phyloP scores from a whole-genome alignment of 2,113 vertebrate genomes.

The Sinocyclocheilus anophthalmus region DNA sequence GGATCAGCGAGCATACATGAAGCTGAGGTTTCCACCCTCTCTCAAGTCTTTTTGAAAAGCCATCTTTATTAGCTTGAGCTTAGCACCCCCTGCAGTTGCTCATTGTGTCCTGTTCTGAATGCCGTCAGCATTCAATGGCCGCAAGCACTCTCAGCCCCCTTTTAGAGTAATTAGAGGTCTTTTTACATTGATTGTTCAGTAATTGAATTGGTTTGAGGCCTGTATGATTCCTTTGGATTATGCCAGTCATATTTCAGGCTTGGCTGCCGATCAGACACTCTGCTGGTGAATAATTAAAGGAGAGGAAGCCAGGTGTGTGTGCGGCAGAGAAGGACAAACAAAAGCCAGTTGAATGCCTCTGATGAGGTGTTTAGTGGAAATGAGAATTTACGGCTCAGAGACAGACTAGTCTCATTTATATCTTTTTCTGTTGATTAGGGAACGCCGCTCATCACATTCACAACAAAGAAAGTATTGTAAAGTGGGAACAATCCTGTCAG shows the following conservation, averaged over 20 bases:
- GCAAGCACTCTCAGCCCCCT: constrained; percentile 69
- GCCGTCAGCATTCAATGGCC: constrained; percentile 51
- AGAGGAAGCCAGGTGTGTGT: constrained; percentile 74
- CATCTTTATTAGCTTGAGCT: constrained; percentile 75
- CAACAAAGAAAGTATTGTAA: constrained; percentile 64
- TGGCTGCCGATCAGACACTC: constrained; percentile 76
- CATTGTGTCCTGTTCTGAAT: constrained; percentile 67
- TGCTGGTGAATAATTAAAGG: constrained; percentile 78
- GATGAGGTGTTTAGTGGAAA: constrained; percentile 80
- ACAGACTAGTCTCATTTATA: constrained; percentile 71
- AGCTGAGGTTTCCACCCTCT: constrained; percentile 2
- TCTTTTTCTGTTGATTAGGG: constrained; percentile 71
- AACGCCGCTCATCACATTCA: constrained; percentile 66
- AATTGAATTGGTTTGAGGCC: constrained; percentile 80
- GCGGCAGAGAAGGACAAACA: constrained; percentile 66
- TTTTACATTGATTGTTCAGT: constrained; percentile 82
- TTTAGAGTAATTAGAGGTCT: constrained; percentile 78
- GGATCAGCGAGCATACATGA: constrained; percentile 44
- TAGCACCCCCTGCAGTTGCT: constrained; percentile 80
- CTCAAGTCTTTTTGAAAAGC: constrained; percentile 44
- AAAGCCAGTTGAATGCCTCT: constrained; percentile 77
- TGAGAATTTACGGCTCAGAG: constrained; percentile 74
- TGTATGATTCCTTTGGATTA: constrained; percentile 75
- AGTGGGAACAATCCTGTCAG: constrained; percentile 57
- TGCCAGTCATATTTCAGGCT: constrained; percentile 74